A percentile compares a stretch with the other conserved stretches of the same genome.
Evolutionary conservation across 37 sponge, comb jelly and placozoan genomes (phyloP).

Genomic region (Agelas oroides): DNA sequence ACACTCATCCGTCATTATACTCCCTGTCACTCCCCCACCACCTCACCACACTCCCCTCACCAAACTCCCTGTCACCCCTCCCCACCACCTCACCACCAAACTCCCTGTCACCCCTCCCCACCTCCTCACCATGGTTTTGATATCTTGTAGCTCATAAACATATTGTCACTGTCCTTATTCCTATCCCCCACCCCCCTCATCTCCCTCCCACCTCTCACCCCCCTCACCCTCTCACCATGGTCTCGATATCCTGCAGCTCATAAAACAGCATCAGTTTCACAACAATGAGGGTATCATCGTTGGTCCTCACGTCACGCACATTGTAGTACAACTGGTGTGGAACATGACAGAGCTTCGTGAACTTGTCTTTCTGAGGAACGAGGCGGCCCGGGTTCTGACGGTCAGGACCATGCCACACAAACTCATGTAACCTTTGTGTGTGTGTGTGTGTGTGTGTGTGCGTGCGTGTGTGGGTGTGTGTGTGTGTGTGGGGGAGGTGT

Average conservation of each 20-base stretch:
- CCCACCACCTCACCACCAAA: neutral
- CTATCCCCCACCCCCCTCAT: neutral
- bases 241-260: conserved; percentile 67
- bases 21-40: too few species aligned
- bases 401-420: conserved; percentile 86
- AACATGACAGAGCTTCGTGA: conserved; percentile 65
- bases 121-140: conserved; percentile 77
- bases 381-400: conserved; percentile 40
- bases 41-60: too few species aligned
- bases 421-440: conserved; percentile 77
- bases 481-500: neutral
- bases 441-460: neutral
- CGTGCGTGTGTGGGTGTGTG: too few species aligned
- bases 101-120: neutral
- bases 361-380: conserved; percentile 59
- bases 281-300: conserved; percentile 73
- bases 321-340: conserved; percentile 74
- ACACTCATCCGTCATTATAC: neutral
- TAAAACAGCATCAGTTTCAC: conserved; percentile 91
- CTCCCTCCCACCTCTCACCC: neutral
- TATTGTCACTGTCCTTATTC: too few species aligned
- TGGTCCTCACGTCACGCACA: conserved; percentile 80
- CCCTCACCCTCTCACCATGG: conserved; percentile 65
- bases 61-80: too few species aligned
- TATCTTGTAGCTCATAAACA: conserved; percentile 73